Evolutionary conservation across 2,797 vertebrate species (phyloP), one percentile per base, ranked within the genome.

Genomic region (Myotis daubentonii): DNA sequence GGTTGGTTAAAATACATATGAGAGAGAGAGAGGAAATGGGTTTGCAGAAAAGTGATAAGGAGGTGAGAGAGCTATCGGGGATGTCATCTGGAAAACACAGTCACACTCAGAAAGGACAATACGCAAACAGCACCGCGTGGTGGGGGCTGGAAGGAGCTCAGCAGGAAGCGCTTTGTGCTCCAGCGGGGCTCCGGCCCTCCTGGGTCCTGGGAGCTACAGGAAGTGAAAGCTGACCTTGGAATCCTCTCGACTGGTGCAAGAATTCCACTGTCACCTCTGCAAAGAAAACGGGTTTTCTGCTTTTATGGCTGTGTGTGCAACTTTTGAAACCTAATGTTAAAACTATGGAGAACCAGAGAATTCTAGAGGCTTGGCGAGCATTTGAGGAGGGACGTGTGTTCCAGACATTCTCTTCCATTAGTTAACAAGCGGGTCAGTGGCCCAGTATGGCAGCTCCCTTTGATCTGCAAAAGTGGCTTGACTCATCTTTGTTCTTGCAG

Each of bases 381-480:
- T 86, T 49, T 12, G 36, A 47, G 66, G 25, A 53, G 28, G 8
- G 49, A 38, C 16, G 84, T 72, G 65, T 25, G 49, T 65, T 83
- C 87, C 51, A 44, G 66, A 74, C 17, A 22, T 47, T 62, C 9
- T 83, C 23, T 38, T 53, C 70, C 65, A 30, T 3, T 74, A 47
- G n/a, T 78, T 5, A 15, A 4, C 17, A 41, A 41, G 62, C 57
- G 23, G 53, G 2, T 49, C 57, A 7, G 22, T 0, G 25, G 80
- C 62, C 72, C 36, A 1, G 13, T 5, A 0, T 17, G 84, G 68
- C 79, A 57, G 79, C 41, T 76, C 80, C 38, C 80, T 91, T 70
- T 25, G 87, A 93, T 76, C 76, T 88, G 81, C 41, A 44, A 23
- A 68, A 89, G 79, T 76, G 66, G 75, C 86, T 49, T 33, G 74